A percentile compares a stretch with the other conserved stretches of the same genome.
Conservation (phyloP, 2,888 invertebrate species). For the Ophion costatus region DNA sequence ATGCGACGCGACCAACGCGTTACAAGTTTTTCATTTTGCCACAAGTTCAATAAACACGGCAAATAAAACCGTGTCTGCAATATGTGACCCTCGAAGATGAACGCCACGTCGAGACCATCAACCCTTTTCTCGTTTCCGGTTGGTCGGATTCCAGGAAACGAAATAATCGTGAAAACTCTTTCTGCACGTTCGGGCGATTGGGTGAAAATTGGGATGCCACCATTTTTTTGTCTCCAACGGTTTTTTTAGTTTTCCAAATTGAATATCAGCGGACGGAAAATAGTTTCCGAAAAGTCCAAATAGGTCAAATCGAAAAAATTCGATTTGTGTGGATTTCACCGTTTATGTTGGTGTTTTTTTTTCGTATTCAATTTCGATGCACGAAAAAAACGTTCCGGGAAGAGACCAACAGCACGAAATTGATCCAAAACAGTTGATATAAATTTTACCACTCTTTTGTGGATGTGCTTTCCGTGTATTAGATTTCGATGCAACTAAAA, state of each 20-base stretch:
- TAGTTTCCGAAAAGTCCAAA: too few relatives aligned
- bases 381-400: not conserved
- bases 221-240: too few relatives aligned
- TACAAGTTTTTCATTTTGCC: conserved; percentile 33
- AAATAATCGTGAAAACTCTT: too few relatives aligned
- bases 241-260: too few relatives aligned
- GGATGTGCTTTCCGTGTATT: not conserved
- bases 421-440: not conserved
- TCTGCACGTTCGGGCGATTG: too few relatives aligned
- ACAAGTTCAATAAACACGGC: not conserved
- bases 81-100: not conserved
- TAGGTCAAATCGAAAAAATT: not conserved
- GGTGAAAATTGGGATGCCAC: too few relatives aligned
- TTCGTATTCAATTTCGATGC: not conserved
- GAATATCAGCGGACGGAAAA: too few relatives aligned
- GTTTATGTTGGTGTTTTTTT: not conserved
- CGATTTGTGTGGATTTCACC: not conserved
- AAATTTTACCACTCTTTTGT: too few relatives aligned
- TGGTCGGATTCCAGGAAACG: too few relatives aligned
- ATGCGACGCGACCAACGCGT: not conserved
- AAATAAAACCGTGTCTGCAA: not conserved
- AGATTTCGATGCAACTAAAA: not conserved
- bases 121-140: too few relatives aligned
- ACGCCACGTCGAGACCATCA: too few relatives aligned
- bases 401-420: not conserved